Evolutionary conservation across 2,113 vertebrate species (phyloP), one percentile per base, ranked within the genome.

Genomic region (Tenrec ecaudatus): DNA sequence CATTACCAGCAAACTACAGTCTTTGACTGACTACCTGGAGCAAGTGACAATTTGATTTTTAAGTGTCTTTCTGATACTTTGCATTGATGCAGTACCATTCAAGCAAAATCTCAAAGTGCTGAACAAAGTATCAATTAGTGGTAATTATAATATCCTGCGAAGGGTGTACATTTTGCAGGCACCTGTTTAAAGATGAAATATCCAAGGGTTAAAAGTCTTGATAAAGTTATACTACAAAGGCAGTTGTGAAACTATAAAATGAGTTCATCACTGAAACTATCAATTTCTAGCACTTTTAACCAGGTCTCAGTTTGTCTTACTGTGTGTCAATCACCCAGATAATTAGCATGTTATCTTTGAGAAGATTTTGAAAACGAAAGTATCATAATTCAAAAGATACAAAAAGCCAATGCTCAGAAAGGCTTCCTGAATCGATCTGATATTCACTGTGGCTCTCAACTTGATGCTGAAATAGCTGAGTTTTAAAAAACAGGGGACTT

Each of bases 1-100:
- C 88, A 94, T 96, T 94, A 96, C 97, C 91, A 95, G 91, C 78
- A 83, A 88, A 90, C 85, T 40, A 22, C 95, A 96, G 78, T 82
- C 91, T 94, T 95, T 89, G 47, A 73, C 38, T 83, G 85, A 86
- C 16, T 94, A 86, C 62, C 90, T 14, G 1, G 27, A 96, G 88
- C 94, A 96, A 87, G 95, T 96, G 92, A 96, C 86, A 93, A 6
- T 94, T 89, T 95, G 79, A 87, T 36, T 82, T 83, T 71, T 92
- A 93, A 96, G 95, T 94, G 76, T n/a, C 87, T 95, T 76, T 78
- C 60, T 64, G 43, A 89, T 27, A 88, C 40, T 85, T 53, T 71
- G 92, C 92, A 79, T 79, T 95, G 95, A 95, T 96, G 88, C 79
- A 95, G 92, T 33, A 83, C 57, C 80, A 94, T 94, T 96, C n/a